Conservation (phyloP, 2,888 invertebrate species). For the Melinaea menophilus region DNA sequence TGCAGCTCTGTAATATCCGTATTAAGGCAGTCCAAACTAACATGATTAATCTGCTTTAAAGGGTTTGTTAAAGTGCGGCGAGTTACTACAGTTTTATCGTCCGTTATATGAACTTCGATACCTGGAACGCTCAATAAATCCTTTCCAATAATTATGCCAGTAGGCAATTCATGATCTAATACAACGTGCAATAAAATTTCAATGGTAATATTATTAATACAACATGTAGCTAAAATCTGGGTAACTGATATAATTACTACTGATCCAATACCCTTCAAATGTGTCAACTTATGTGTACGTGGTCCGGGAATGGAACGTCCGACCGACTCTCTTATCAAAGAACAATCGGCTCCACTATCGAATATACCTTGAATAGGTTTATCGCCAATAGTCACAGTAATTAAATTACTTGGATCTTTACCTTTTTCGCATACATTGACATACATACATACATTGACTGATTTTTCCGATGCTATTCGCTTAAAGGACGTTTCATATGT, state of each 20-base stretch:
- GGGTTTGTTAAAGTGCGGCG: too few relatives aligned
- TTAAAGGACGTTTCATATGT: constrained; percentile 33
- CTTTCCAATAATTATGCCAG: constrained; percentile 6
- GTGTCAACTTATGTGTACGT: constrained; percentile 17
- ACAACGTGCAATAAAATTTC: constrained; percentile 12
- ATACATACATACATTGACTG: too few relatives aligned
- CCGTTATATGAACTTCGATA: background rate
- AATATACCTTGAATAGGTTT: constrained; percentile 19
- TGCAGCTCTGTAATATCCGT: background rate
- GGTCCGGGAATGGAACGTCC: constrained; percentile 25
- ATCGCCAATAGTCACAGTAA: background rate
- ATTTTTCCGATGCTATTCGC: constrained; percentile 25
- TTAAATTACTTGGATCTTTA: background rate
- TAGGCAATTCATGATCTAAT: constrained; percentile 7
- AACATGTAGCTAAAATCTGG: constrained; percentile 1
- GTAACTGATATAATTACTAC: background rate
- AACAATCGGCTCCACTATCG: constrained; percentile 38
- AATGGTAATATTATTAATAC: background rate
- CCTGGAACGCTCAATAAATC: constrained; percentile 9
- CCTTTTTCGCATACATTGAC: constrained; percentile 11
- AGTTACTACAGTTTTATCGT: background rate
- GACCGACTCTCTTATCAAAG: constrained; percentile 30
- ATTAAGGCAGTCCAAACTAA: constrained; percentile 8
- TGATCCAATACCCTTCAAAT: constrained; percentile 9
- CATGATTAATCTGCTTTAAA: background rate